phyloP scores from a whole-genome alignment of 2,888 invertebrate genomes.

The Prostheceraeus crozeri region DNA sequence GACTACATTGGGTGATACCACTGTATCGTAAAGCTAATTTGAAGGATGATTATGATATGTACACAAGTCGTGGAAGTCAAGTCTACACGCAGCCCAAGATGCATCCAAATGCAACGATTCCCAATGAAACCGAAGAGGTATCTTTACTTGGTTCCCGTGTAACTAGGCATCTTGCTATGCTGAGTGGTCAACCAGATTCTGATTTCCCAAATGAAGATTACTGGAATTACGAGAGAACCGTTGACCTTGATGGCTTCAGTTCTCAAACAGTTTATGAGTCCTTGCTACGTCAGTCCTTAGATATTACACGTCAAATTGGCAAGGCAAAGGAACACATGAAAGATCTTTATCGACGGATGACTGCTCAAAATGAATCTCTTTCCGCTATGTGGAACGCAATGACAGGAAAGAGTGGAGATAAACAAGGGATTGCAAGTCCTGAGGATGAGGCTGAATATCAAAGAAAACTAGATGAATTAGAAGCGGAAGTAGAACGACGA shows the following conservation, averaged over 20 bases:
- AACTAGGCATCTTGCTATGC: too few relatives aligned
- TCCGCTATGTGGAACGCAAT: conserved; percentile 52
- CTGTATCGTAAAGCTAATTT: conserved; percentile 47
- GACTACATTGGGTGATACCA: conserved; percentile 47
- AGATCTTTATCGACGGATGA: conserved; percentile 49
- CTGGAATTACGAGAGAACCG: conserved; percentile 54
- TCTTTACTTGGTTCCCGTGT: too few relatives aligned
- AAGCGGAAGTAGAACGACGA: conserved; percentile 49
- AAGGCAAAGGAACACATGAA: conserved; percentile 53
- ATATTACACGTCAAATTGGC: conserved; percentile 48
- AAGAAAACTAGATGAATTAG: conserved; percentile 46
- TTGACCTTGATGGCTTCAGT: conserved; percentile 52
- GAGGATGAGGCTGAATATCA: conserved; percentile 48
- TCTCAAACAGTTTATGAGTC: conserved; percentile 50
- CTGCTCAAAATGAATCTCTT: conserved; percentile 50
- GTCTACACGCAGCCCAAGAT: conserved; percentile 50
- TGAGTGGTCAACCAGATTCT: too few relatives aligned
- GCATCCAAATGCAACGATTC: conserved; percentile 47
- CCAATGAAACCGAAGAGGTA: too few relatives aligned
- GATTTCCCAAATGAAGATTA: conserved; percentile 51
- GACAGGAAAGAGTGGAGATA: conserved; percentile 52
- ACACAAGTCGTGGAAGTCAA: conserved; percentile 52
- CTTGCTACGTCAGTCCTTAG: conserved; percentile 47
- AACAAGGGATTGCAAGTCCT: conserved; percentile 46
- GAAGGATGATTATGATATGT: conserved; percentile 51